Conservation (phyloP, 2,888 invertebrate species). For the Cerceris rybyensis region DNA sequence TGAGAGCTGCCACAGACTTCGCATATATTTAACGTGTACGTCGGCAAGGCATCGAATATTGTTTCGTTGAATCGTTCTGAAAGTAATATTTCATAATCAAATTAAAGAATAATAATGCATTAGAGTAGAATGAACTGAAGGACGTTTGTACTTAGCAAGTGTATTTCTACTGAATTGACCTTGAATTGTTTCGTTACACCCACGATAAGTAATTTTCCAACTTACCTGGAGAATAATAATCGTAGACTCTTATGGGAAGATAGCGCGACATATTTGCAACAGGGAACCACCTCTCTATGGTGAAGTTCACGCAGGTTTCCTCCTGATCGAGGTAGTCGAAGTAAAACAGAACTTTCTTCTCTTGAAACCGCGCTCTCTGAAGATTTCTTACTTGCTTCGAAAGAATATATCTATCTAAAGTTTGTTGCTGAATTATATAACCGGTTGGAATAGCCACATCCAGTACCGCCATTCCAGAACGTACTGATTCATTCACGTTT, state of each 20-base stretch:
- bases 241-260: constrained; percentile 94
- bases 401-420: constrained; percentile 91
- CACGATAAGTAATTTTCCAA: background rate
- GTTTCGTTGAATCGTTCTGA: constrained; percentile 95
- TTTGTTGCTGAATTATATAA: constrained; percentile 95
- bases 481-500: constrained; percentile 88
- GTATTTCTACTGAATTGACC: constrained; percentile 87
- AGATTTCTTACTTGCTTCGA: constrained; percentile 91
- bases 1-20: constrained; percentile 97
- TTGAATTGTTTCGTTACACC: no score
- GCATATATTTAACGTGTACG: constrained; percentile 94
- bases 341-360: constrained; percentile 94
- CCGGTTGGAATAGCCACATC: constrained; percentile 95
- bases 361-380: constrained; percentile 91
- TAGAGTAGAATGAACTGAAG: background rate
- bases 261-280: constrained; percentile 98
- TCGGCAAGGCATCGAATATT: constrained; percentile 93
- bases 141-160: background rate
- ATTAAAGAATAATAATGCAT: background rate
- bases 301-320: constrained; percentile 95
- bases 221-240: constrained; percentile 97
- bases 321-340: constrained; percentile 94
- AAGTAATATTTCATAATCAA: constrained; percentile 73
- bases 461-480: constrained; percentile 94
- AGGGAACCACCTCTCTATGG: constrained; percentile 96